A percentile compares a stretch with the other conserved stretches of the same genome.
Conservation (phyloP, 2,888 invertebrate species). For the Nymphalis urticae region DNA sequence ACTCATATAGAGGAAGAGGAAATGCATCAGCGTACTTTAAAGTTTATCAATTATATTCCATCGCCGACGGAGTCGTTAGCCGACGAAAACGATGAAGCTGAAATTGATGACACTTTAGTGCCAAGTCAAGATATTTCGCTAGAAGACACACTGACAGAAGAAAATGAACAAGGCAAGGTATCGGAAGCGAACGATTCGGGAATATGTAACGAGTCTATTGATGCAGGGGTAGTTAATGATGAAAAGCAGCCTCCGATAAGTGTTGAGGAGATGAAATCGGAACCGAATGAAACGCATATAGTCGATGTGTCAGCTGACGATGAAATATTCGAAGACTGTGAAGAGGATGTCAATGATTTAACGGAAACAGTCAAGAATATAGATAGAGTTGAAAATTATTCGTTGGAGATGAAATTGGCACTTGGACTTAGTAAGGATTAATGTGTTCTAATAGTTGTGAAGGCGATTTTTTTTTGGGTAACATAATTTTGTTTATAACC, state of each 20-base stretch:
- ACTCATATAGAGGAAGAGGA: slow-evolving; percentile 66
- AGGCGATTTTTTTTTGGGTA: neutral
- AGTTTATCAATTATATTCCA: slow-evolving; percentile 49
- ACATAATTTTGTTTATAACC: slow-evolving; percentile 7
- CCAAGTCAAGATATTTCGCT: slow-evolving; percentile 54
- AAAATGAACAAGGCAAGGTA: slow-evolving; percentile 28
- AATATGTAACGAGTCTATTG: slow-evolving; percentile 41
- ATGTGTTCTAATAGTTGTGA: neutral
- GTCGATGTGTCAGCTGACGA: slow-evolving; percentile 45
- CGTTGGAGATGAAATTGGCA: slow-evolving; percentile 68
- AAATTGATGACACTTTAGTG: slow-evolving; percentile 49
- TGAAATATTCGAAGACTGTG: slow-evolving; percentile 67
- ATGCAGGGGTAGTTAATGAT: slow-evolving; percentile 8
- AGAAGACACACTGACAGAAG: slow-evolving; percentile 67
- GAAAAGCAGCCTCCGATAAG: neutral
- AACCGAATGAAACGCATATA: slow-evolving; percentile 27
- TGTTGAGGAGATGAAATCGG: slow-evolving; percentile 13
- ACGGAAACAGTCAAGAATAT: slow-evolving; percentile 40
- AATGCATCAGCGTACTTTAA: slow-evolving; percentile 59
- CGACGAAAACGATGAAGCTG: slow-evolving; percentile 52
- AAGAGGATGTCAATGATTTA: slow-evolving; percentile 47
- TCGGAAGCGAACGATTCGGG: slow-evolving; percentile 44
- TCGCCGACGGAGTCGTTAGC: slow-evolving; percentile 48
- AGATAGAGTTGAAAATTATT: slow-evolving; percentile 58
- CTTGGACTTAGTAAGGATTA: slow-evolving; percentile 30